These are phyloP conservation scores for Hafferia zeledoni DNA, from an alignment of 2,797 vertebrate species.

Conservation along the genomic window DNA sequence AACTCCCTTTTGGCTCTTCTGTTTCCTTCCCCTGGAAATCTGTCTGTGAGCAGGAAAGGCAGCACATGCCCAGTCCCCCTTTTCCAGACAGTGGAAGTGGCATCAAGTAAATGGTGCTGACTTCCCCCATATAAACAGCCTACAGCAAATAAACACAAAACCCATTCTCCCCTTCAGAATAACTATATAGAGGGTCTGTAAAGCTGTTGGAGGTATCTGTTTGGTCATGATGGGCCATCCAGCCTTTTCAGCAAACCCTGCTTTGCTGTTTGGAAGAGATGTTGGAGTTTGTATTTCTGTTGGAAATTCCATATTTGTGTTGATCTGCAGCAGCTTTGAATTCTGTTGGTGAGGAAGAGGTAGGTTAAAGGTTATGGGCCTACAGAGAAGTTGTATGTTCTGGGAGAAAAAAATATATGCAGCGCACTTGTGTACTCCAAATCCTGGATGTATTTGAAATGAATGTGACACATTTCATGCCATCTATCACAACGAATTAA, in stretches of 20 bases:
- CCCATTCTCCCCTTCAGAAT: not conserved
- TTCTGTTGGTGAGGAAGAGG: not conserved
- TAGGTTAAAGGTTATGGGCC: fast-evolving
- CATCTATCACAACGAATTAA: not conserved
- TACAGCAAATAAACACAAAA: not conserved
- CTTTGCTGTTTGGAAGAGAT: not conserved
- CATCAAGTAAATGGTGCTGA: not conserved
- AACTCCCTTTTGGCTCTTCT: not conserved
- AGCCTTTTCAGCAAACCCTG: not conserved
- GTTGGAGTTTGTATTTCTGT: not conserved
- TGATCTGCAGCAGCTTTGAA: not conserved
- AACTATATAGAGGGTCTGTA: not conserved
- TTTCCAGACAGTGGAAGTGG: not conserved
- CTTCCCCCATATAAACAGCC: not conserved
- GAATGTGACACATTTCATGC: fast-evolving
- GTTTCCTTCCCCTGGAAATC: not conserved
- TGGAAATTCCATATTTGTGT: not conserved
- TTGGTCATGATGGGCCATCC: not conserved
- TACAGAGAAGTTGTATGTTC: not conserved
- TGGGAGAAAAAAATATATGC: not conserved
- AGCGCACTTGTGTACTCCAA: not conserved
- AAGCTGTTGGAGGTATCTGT: not conserved
- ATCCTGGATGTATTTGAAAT: not conserved
- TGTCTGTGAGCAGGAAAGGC: not conserved
- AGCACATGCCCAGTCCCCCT: not conserved